Base-by-base conservation (phyloP, 1,140 invertebrate species). In the Drosophila kurseongensis region DNA sequence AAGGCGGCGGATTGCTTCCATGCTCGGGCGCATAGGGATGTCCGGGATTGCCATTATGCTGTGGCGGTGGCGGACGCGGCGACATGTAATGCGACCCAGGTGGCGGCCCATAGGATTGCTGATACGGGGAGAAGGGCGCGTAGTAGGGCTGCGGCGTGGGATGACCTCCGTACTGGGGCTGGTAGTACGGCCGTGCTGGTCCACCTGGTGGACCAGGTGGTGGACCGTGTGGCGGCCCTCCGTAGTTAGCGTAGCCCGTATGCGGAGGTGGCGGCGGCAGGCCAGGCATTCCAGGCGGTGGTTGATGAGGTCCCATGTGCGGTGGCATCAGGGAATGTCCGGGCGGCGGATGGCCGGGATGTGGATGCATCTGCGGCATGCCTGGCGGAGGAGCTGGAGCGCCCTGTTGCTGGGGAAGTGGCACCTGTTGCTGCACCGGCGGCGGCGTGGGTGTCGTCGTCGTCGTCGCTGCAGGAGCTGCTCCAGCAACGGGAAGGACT, bases 151-250 rank as follows among this genome's bases (percentile, higher is more conserved):
- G 95, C 3, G 94, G 93, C 8, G 94, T 92, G 65, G 94, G 94
- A 82, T 94, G 94, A 32, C 94, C 94, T 0, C 94, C 93, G 68
- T 95, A 94, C 62, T 95, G 94, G 35, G 94, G 95, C 18, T 94
- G 93, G 74, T 95, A 95, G 69, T 95, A 95, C 6, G 94, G 94
- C 1, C 94, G 94, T 5, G 94, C 94, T 2, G 94, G 94, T 44
- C 95, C 92, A 8, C 94, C 93, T 7, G 94, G 80, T 0, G 93
- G 38, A 7, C 65, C 65, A 9, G 65, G 92, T 29, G 94, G 93
- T 12, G 77, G 59, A 5, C 73, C 81, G 13, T 85, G 75, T n/a
- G 89, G 83, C 2, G 88, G 83, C 3, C 82, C 85, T 7, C 84
- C 90, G 29, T 91, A 91, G 71, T 93, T 90, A 9, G 77, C 90